These are phyloP conservation scores for Chelon labrosus DNA, from an alignment of 2,797 vertebrate species.

Conservation along the genomic window DNA sequence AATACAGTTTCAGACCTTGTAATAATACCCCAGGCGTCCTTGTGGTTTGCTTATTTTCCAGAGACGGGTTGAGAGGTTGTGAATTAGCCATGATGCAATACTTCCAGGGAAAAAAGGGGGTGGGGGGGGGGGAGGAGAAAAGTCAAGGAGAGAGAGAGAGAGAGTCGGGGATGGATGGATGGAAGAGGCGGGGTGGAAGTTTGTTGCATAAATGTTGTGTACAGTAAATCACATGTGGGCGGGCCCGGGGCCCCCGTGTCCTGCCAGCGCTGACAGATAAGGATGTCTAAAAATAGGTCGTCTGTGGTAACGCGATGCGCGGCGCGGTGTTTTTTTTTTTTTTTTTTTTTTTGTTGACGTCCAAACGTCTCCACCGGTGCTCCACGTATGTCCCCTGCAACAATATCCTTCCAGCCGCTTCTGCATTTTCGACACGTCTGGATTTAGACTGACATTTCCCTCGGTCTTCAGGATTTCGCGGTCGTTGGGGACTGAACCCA, in stretches of 20 bases:
- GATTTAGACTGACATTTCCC: not conserved
- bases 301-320: not conserved
- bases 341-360: constrained; percentile 20
- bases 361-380: not conserved
- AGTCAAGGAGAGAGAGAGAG: constrained; percentile 23
- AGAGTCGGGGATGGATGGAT: not conserved
- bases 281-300: constrained; percentile 48
- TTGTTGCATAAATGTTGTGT: constrained; percentile 56
- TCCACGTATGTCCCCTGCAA: no score
- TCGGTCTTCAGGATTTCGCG: not conserved
- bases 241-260: constrained; percentile 19
- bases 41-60: constrained; percentile 64
- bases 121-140: no score
- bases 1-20: constrained; percentile 98
- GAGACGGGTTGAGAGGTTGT: constrained; percentile 29
- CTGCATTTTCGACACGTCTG: not conserved
- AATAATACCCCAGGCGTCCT: constrained; percentile 90
- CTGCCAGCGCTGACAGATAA: constrained; percentile 20
- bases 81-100: constrained; percentile 75
- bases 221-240: constrained; percentile 50
- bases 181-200: not conserved
- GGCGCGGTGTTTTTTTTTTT: no score
- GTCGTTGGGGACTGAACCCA: not conserved
- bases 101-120: constrained; percentile 7
- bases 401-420: no score